phyloP scores from a whole-genome alignment of 1,140 invertebrate species.

The Zophobas morio region DNA sequence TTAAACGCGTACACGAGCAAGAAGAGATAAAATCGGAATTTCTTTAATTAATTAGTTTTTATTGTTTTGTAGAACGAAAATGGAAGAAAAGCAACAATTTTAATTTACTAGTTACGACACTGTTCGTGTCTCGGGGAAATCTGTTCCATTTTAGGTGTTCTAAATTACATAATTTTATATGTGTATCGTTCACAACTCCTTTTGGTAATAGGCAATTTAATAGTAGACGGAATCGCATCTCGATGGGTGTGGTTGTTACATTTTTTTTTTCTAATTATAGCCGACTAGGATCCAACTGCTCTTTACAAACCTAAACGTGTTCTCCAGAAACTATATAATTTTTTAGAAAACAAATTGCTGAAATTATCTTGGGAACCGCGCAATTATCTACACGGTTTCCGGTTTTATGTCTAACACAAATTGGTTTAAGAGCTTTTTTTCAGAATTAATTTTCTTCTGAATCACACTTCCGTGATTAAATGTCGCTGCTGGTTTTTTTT shows the following conservation, averaged over 20 bases:
- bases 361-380: neutral
- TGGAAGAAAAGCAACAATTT: neutral
- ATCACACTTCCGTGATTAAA: too few species aligned
- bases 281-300: neutral
- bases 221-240: conserved; percentile 21
- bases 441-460: too few species aligned
- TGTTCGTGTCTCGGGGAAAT: conserved; percentile 7
- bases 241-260: neutral
- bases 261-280: conserved; percentile 24
- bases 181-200: conserved; percentile 2
- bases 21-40: conserved; percentile 8
- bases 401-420: neutral
- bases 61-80: neutral
- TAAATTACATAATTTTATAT: conserved; percentile 9
- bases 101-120: conserved; percentile 1
- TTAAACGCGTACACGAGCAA: conserved; percentile 10
- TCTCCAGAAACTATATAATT: neutral
- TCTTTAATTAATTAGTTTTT: conserved; percentile 9
- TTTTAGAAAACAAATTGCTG: neutral
- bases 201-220: conserved; percentile 30
- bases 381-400: neutral
- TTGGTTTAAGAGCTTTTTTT: too few species aligned
- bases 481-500: too few species aligned
- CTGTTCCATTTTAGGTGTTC: conserved; percentile 9
- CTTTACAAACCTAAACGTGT: neutral